Percentiles rank a stretch among this genome's conserved stretches.
Conservation (phyloP, 2,797 vertebrate genomes). For the Emys orbicularis region DNA sequence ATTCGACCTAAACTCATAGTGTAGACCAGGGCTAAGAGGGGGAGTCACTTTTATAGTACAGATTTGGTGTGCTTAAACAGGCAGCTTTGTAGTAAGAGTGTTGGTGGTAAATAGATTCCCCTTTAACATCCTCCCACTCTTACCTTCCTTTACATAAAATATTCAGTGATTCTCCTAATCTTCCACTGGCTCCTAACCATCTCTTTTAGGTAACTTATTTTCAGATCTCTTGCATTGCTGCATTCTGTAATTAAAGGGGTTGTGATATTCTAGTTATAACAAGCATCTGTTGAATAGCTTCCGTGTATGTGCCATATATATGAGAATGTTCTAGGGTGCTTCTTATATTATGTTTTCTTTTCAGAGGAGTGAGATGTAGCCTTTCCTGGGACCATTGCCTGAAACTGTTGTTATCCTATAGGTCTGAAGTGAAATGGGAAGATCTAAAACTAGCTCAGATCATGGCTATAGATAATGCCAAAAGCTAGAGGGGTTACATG, state of each 20-base stretch:
- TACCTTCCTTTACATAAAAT: background rate
- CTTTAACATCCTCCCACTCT: background rate
- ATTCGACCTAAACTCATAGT: too few species aligned
- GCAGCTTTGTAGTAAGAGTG: background rate
- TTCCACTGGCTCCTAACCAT: background rate
- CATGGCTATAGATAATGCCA: background rate
- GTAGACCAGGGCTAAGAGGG: background rate
- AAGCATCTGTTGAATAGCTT: constrained; percentile 32
- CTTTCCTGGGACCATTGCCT: background rate
- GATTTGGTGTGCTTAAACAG: background rate
- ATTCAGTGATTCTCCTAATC: background rate
- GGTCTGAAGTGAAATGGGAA: background rate
- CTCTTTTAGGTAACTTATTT: background rate
- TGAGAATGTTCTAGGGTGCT: background rate
- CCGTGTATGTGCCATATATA: constrained; percentile 14
- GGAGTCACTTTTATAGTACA: background rate
- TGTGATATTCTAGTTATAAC: constrained; percentile 37
- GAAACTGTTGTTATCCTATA: background rate
- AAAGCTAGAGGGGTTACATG: background rate
- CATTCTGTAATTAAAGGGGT: background rate
- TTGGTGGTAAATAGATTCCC: background rate
- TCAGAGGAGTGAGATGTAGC: background rate
- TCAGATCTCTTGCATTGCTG: constrained; percentile 12
- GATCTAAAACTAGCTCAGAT: background rate
- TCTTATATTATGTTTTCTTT: background rate